Conservation (phyloP, 2,113 vertebrate genomes). For the Actenoides lindsayi region DNA sequence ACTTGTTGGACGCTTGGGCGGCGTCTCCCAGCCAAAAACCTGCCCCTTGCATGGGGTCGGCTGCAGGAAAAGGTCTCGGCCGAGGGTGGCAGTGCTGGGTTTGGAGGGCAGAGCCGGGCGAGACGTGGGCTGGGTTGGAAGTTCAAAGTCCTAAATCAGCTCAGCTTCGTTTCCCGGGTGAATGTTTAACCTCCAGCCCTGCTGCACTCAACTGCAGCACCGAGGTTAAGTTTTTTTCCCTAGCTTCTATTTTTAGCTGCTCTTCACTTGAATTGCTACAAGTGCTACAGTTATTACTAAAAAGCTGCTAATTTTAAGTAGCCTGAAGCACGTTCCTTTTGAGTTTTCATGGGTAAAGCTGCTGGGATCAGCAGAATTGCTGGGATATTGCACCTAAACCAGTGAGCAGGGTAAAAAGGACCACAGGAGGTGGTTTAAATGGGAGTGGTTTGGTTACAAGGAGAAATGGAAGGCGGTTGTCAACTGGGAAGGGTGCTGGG, state of each 20-base stretch:
- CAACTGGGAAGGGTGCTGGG: neutral
- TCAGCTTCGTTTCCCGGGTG: rapidly evolving
- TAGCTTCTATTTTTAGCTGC: neutral
- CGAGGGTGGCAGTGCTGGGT: neutral
- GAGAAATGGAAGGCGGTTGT: neutral
- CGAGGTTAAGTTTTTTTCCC: rapidly evolving
- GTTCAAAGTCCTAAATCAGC: neutral
- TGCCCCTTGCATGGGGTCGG: neutral
- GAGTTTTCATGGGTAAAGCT: neutral
- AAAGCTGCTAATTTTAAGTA: neutral
- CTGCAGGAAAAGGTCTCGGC: neutral
- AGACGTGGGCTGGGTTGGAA: rapidly evolving
- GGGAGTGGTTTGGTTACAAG: neutral
- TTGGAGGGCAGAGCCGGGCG: neutral
- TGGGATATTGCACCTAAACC: rapidly evolving
- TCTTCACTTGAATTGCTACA: neutral
- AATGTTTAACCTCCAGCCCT: neutral
- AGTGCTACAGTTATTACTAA: neutral
- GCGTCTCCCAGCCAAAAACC: neutral
- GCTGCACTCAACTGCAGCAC: rapidly evolving
- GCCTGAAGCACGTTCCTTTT: rapidly evolving
- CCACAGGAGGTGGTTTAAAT: neutral
- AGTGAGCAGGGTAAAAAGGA: neutral
- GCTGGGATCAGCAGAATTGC: neutral
- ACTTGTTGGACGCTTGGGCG: neutral